phyloP scores from a whole-genome alignment of 1,140 invertebrate species.

The Hylaeus volcanicus region DNA sequence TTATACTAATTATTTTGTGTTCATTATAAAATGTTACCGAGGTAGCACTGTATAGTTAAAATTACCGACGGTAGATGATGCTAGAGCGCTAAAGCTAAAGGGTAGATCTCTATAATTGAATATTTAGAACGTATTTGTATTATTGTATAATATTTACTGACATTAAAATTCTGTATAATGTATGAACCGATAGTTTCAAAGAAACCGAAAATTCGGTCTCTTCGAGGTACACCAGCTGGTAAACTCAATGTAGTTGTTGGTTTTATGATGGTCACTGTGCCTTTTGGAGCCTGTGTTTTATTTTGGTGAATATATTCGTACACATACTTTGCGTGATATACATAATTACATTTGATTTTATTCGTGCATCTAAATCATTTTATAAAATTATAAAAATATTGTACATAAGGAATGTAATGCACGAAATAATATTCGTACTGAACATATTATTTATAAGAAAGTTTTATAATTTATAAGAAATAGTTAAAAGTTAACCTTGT shows the following conservation, averaged over 20 bases:
- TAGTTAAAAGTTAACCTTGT: neutral
- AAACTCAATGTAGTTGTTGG: neutral
- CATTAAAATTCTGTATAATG: neutral
- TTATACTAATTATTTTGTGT: neutral
- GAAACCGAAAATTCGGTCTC: neutral
- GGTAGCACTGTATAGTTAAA: no score
- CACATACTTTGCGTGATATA: neutral
- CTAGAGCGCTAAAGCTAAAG: no score
- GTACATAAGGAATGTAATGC: neutral
- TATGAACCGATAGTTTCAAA: conserved; percentile 18
- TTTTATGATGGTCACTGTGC: neutral
- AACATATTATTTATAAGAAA: neutral
- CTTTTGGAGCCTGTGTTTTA: accelerated
- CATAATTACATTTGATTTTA: neutral
- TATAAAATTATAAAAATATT: neutral
- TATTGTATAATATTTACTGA: neutral
- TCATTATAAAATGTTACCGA: neutral
- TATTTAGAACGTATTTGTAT: no score
- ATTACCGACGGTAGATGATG: no score
- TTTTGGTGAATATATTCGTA: neutral
- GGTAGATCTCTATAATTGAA: neutral
- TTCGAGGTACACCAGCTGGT: neutral
- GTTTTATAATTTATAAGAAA: neutral
- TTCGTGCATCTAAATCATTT: neutral
- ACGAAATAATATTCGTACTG: neutral